Conservation (phyloP, 2,797 vertebrate species). For the Odontamblyopus lacepedii region DNA sequence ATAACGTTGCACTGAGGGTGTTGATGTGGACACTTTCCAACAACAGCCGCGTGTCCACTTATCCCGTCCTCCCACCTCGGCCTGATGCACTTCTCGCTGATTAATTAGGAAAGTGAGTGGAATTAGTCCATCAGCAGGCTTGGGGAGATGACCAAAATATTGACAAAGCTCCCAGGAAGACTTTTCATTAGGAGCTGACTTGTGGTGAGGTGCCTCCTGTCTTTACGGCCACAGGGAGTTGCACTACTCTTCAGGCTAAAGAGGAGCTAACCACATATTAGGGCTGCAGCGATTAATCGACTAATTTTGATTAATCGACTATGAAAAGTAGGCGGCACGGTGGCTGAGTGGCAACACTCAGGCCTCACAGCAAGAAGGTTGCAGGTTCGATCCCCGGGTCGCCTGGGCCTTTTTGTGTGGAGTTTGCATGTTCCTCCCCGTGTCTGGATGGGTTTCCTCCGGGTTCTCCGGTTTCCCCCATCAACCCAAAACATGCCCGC, state of each 20-base stretch:
- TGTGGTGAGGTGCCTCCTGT: slow-evolving; percentile 47
- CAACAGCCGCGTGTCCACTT: slow-evolving; percentile 56
- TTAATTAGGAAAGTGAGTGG: slow-evolving; percentile 72
- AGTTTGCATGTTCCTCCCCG: no score
- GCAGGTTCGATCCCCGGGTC: no score
- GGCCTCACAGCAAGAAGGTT: no score
- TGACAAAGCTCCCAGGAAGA: slow-evolving; percentile 72
- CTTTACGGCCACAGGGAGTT: slow-evolving; percentile 39
- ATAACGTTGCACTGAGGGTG: slow-evolving; percentile 29
- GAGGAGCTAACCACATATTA: slow-evolving; percentile 27
- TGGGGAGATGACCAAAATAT: slow-evolving; percentile 75
- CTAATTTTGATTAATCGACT: no score
- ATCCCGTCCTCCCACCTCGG: slow-evolving; percentile 51
- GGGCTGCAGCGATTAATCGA: no score
- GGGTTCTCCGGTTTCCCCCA: no score
- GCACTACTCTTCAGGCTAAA: slow-evolving; percentile 51
- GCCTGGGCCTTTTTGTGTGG: no score
- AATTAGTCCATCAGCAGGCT: slow-evolving; percentile 57
- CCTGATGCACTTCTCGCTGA: slow-evolving; percentile 57
- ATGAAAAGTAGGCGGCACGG: no score
- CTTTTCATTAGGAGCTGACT: slow-evolving; percentile 73
- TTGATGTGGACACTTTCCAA: slow-evolving; percentile 61
- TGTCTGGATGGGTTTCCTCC: no score
- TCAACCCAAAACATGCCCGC: no score
- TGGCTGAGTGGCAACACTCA: no score